These are phyloP conservation scores for Hippopotamus amphibius DNA, from an alignment of 2,113 vertebrate species.

Conservation along the genomic window DNA sequence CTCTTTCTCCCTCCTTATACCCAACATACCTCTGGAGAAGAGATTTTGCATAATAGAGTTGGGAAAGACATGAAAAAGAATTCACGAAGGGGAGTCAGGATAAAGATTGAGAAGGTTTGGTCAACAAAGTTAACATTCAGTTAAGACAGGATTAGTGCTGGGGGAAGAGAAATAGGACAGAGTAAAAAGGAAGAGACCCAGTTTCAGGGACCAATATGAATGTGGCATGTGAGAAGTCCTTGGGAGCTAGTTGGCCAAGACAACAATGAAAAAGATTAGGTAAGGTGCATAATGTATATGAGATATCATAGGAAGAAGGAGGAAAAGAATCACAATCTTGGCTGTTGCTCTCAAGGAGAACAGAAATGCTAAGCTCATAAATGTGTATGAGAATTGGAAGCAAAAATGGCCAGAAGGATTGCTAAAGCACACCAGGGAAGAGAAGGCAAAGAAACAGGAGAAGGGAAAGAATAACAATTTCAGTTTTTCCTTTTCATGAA, in stretches of 20 bases:
- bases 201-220: background rate
- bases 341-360: background rate
- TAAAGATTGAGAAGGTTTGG: background rate
- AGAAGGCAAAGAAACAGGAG: conserved; percentile 13
- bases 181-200: background rate
- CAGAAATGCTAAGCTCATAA: conserved; percentile 44
- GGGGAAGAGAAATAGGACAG: background rate
- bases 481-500: conserved; percentile 39
- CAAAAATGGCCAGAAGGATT: background rate
- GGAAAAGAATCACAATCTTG: background rate
- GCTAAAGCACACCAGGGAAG: conserved; percentile 5
- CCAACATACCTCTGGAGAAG: background rate
- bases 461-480: conserved; percentile 46
- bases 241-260: conserved; percentile 8
- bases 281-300: background rate
- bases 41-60: background rate
- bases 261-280: background rate
- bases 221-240: background rate
- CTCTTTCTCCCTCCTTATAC: background rate
- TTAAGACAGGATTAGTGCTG: background rate
- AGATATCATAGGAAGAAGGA: background rate
- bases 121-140: background rate
- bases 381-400: background rate
- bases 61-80: background rate
- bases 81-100: background rate